Conservation (phyloP, 2,797 vertebrate genomes). For the Gallinago stenura region DNA sequence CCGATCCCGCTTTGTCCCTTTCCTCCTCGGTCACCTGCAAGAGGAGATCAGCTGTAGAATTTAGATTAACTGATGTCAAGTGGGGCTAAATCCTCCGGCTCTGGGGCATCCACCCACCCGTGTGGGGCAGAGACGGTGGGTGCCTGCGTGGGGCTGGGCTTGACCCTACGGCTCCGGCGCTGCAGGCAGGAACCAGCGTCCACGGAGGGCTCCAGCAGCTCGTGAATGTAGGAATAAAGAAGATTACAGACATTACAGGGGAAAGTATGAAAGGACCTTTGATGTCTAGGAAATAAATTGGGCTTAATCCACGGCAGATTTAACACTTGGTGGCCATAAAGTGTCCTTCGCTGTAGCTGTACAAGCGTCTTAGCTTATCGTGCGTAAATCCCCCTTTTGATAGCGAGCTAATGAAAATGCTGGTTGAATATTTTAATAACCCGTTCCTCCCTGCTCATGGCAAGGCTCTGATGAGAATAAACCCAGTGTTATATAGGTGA, state of each 20-base stretch:
- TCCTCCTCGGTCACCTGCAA: background rate
- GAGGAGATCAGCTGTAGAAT: background rate
- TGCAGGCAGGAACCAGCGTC: background rate
- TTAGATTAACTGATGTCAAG: background rate
- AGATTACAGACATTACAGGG: background rate
- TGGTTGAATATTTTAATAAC: background rate
- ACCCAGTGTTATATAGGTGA: background rate
- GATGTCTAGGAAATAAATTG: background rate
- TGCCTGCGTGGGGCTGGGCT: background rate
- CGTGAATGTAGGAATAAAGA: background rate
- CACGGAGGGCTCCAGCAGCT: background rate
- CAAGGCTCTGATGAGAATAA: background rate
- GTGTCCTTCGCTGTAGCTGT: background rate
- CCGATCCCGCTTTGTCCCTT: background rate
- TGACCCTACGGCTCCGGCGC: rapidly evolving
- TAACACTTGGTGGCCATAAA: background rate
- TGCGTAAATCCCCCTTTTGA: background rate
- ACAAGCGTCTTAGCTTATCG: background rate
- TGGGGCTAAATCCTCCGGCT: background rate
- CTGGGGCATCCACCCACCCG: background rate
- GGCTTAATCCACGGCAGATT: background rate
- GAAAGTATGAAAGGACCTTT: background rate
- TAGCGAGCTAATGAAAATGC: background rate
- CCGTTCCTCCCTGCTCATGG: background rate
- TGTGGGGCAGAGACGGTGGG: background rate